Percentiles rank a stretch among this genome's conserved stretches.
Conservation (phyloP, 2,113 vertebrate genomes). For the Taurulus bubalis region DNA sequence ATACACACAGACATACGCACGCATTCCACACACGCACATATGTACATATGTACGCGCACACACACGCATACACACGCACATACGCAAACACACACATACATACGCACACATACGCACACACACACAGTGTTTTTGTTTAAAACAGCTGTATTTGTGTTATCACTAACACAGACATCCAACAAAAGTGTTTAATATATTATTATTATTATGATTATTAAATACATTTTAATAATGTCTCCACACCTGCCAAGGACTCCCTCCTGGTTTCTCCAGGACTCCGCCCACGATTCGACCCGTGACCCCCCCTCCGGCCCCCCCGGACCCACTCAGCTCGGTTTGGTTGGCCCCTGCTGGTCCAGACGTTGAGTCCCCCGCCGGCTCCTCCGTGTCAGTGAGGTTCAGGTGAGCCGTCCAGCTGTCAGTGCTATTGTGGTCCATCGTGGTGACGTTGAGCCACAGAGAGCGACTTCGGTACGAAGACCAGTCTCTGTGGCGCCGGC, state of each 20-base stretch:
- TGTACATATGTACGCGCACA: slow-evolving; percentile 21
- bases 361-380: background rate
- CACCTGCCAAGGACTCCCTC: slow-evolving; percentile 90
- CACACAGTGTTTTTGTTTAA: no score
- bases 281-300: slow-evolving; percentile 75
- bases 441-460: slow-evolving; percentile 3
- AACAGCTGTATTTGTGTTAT: no score
- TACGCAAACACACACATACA: no score
- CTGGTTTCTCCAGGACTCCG: slow-evolving; percentile 80
- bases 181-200: no score
- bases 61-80: background rate
- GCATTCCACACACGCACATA: no score
- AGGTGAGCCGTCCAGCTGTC: background rate
- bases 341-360: background rate
- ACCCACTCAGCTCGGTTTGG: background rate
- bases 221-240: background rate
- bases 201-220: background rate
- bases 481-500: slow-evolving; percentile 22
- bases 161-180: background rate
- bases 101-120: no score
- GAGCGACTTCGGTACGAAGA: slow-evolving; percentile 17
- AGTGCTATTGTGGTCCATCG: background rate
- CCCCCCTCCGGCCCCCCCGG: background rate
- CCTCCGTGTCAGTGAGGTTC: background rate
- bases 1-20: no score